A percentile compares a stretch with the other conserved stretches of the same genome.
Evolutionary conservation across 2,888 invertebrate species (phyloP).

Genomic region (Eristalis tenax): DNA sequence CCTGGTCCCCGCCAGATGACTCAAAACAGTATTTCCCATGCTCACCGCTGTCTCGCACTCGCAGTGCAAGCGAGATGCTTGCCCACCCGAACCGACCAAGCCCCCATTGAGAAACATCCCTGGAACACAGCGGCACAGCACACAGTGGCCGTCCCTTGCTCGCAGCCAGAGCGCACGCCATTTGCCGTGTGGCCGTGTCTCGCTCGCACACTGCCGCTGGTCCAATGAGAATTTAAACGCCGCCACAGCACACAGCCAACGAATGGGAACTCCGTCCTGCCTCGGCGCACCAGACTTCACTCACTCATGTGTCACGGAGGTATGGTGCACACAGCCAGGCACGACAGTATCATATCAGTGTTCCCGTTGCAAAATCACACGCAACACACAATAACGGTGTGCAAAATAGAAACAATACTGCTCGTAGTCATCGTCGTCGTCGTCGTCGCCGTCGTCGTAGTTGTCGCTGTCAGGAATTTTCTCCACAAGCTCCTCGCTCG

Average conservation of each 20-base stretch:
- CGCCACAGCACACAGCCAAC: constrained; percentile 42
- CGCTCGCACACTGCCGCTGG: constrained; percentile 9
- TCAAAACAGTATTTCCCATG: constrained; percentile 29
- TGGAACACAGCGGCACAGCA: neutral
- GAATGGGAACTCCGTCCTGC: constrained; percentile 45
- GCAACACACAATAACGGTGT: constrained; percentile 62
- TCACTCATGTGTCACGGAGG: constrained; percentile 54
- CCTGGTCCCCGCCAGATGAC: constrained; percentile 36
- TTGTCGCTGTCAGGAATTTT: neutral
- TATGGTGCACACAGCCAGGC: constrained; percentile 42
- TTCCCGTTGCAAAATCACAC: constrained; percentile 64
- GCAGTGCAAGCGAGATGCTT: neutral
- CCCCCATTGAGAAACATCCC: constrained; percentile 37
- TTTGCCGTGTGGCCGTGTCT: neutral
- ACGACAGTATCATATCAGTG: constrained; percentile 60
- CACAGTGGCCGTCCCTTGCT: neutral
- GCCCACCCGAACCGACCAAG: constrained; percentile 8
- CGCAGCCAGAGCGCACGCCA: too few relatives aligned
- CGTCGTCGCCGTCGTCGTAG: constrained; percentile 19
- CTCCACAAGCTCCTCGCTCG: neutral
- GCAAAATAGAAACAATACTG: constrained; percentile 36
- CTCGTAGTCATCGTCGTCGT: constrained; percentile 4
- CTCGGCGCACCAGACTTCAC: constrained; percentile 27
- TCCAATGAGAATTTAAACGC: constrained; percentile 59
- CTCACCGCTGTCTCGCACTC: neutral